Conservation (phyloP, 2,113 vertebrate genomes). For the Epinephelus lanceolatus region DNA sequence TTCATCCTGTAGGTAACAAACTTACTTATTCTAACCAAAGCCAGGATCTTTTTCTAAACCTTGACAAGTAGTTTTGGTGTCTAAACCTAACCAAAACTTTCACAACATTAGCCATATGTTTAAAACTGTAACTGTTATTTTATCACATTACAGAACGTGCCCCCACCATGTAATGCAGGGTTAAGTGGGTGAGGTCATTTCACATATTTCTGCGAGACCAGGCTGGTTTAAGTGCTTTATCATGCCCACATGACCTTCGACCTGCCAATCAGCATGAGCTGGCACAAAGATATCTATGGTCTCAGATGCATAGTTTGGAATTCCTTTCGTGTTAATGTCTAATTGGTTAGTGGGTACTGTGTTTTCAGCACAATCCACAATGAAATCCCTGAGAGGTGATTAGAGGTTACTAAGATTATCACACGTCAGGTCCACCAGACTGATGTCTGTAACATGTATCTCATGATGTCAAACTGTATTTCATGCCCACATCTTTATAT, state of each 20-base stretch:
- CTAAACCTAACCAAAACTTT: no score
- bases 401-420: constrained; percentile 15
- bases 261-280: background rate
- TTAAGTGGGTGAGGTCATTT: no score
- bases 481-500: background rate
- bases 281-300: background rate
- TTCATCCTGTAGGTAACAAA: no score
- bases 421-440: background rate
- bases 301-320: background rate
- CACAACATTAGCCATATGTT: no score
- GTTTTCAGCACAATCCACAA: constrained; percentile 5
- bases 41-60: no score
- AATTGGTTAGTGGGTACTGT: background rate
- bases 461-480: background rate
- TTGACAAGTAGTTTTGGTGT: no score
- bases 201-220: no score
- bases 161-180: no score
- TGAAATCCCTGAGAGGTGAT: constrained; percentile 19
- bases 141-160: no score
- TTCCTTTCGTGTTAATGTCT: constrained; percentile 8
- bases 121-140: no score
- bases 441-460: background rate
- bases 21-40: no score
- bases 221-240: background rate
- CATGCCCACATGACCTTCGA: background rate